phyloP scores from a whole-genome alignment of 2,113 vertebrate genomes.

The Trogon melanurus region DNA sequence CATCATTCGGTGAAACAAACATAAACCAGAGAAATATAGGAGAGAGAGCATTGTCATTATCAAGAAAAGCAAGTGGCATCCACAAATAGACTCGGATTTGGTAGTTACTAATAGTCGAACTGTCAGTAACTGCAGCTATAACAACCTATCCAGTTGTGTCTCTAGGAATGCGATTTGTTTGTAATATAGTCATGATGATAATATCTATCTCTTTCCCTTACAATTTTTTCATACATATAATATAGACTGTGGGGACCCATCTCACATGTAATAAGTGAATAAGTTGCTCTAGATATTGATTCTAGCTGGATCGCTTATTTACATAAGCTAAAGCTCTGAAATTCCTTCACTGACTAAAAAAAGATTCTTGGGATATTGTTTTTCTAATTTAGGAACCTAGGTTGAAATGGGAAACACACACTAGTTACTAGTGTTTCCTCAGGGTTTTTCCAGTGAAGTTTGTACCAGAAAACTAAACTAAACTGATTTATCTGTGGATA shows the following conservation, averaged over 20 bases:
- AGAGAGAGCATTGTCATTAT: neutral
- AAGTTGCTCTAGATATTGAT: neutral
- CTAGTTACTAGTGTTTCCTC: neutral
- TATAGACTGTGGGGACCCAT: neutral
- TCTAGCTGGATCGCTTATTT: neutral
- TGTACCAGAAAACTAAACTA: neutral
- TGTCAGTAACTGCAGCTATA: neutral
- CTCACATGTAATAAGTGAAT: neutral
- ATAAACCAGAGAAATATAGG: neutral
- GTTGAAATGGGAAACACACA: neutral
- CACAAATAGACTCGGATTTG: neutral
- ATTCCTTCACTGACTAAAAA: neutral
- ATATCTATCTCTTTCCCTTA: neutral
- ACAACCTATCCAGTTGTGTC: fast-evolving
- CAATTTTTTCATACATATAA: neutral
- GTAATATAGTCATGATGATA: neutral
- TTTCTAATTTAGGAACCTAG: neutral
- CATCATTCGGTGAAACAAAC: neutral
- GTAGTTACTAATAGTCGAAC: neutral
- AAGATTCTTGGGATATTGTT: neutral
- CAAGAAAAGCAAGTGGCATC: neutral
- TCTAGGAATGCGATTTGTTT: neutral
- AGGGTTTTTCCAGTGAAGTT: neutral
- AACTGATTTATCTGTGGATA: neutral
- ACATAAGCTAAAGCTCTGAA: neutral